Evolutionary conservation across 2,113 vertebrate species (phyloP), one percentile per base, ranked within the genome.

Genomic region (Merops nubicus): DNA sequence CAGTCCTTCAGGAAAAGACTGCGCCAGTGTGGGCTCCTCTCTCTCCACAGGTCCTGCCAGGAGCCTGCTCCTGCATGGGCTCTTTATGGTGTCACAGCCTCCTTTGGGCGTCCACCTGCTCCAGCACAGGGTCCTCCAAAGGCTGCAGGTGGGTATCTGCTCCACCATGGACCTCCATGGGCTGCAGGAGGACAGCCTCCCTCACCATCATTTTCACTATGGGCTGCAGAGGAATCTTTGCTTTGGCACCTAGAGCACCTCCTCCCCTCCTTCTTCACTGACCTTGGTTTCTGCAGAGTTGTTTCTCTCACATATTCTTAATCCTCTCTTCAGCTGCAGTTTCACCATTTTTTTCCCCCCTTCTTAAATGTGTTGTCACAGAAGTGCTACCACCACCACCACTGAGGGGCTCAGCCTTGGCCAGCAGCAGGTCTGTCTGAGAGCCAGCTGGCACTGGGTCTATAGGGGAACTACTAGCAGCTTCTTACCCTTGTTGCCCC

Each of bases 71-170:
- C 42, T 22, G 6, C 3, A 5, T 11, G 5, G 20, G 4, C 4
- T 26, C 75, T 36, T 13, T 13, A n/a, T 6, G 4, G 18, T 9
- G 16, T 57, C 48, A 31, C 8, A n/a, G 19, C 36, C 19, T 56
- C 17, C 7, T 57, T 82, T 21, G 5, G 31, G 19, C 19, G 48
- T 12, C 5, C 14, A 33, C 12, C 14, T 36, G 8, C 8, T 74
- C 34, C 14, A 7, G 0, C 2, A 2, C 8, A 21, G 11, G 5
- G 3, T 28, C 14, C 20, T 60, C 25, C 11, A 47, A 1, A 8
- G 22, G 7, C 33, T 51, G 10, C 18, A 65, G 29, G 50, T 33
- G 11, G 20, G 43, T 64, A 20, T 29, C 53, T 74, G 53, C 22
- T 68, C 28, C 33, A 12, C 12, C 2, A 1, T 21, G 6, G 6